Evolutionary conservation across 2,888 invertebrate species (phyloP), one percentile per base, ranked within the genome.

Genomic region (Eupithecia tripunctaria): DNA sequence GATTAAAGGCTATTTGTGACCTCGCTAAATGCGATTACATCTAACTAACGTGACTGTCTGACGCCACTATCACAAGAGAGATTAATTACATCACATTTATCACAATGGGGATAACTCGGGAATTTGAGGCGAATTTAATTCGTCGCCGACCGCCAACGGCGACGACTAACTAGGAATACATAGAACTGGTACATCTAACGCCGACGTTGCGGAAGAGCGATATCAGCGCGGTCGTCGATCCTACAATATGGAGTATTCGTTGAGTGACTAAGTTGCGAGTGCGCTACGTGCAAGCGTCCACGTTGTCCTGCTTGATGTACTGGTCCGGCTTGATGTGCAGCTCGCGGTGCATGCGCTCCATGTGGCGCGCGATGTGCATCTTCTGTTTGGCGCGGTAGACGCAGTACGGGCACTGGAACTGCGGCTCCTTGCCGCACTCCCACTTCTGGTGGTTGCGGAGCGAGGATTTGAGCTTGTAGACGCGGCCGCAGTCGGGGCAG

Each of bases 391-490:
- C 97, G 84, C 97, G 96, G 89, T 97, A 97, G n/a, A 96, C 96
- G 91, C 97, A 97, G 91, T 96, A 97, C 29, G 96, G 96, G 89
- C 97, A 97, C 86, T 96, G 96, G 89, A 97, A 97, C 90, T 97
- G 97, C 27, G 97, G 97, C 90, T 97, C 97, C 89, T 97, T 97
- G 85, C 97, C 97, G 90, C 97, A 97, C 91, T 97, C 97, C 97
- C 97, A 97, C 90, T 97, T 97, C 94, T 97, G 97, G 88, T 97
- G 97, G 89, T 97, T 97, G 76, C 97, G 95, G 84, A 97, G 93
- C 75, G 97, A 97, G 81, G 97, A 97, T 92, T 98, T 98, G 81
- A 98, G 95, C 90, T 98, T 98, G 94, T 98, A 98, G 78, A 97
- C 96, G 80, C 98, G 95, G 76, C 97, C 97, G 91, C 98, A 98